These are phyloP conservation scores for Hydropsyche betteni DNA, from an alignment of 2,888 invertebrate genomes.

Conservation along the genomic window DNA sequence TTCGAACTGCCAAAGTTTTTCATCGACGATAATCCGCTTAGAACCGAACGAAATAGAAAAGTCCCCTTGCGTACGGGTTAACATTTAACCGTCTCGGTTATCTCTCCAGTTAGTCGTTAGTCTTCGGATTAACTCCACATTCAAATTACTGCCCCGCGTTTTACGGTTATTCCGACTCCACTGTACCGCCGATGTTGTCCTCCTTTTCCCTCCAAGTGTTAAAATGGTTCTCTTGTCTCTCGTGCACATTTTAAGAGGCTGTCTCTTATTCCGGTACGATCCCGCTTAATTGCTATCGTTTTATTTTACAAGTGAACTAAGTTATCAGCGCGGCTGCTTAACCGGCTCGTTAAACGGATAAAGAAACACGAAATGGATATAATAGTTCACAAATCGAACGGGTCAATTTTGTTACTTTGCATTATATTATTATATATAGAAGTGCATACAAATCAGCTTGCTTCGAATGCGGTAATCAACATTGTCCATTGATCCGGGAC, in stretches of 20 bases:
- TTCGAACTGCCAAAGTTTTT: neutral
- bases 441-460: neutral
- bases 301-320: slow-evolving; percentile 9
- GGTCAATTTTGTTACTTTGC: too few species aligned
- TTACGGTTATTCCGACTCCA: neutral
- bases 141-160: slow-evolving; percentile 19
- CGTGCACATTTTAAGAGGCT: neutral
- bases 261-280: neutral
- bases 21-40: slow-evolving; percentile 6
- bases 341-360: too few species aligned
- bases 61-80: neutral
- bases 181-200: neutral
- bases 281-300: slow-evolving; percentile 22
- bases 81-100: slow-evolving; percentile 3
- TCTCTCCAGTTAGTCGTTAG: slow-evolving; percentile 13
- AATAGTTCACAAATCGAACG: too few species aligned
- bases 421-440: neutral
- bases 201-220: neutral
- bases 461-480: neutral
- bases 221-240: too few species aligned
- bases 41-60: neutral
- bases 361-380: too few species aligned
- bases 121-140: slow-evolving; percentile 37
- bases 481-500: slow-evolving; percentile 14
- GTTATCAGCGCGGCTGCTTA: slow-evolving; percentile 1